Conservation (phyloP, 2,888 invertebrate species). For the Balanococcus diminutus region DNA sequence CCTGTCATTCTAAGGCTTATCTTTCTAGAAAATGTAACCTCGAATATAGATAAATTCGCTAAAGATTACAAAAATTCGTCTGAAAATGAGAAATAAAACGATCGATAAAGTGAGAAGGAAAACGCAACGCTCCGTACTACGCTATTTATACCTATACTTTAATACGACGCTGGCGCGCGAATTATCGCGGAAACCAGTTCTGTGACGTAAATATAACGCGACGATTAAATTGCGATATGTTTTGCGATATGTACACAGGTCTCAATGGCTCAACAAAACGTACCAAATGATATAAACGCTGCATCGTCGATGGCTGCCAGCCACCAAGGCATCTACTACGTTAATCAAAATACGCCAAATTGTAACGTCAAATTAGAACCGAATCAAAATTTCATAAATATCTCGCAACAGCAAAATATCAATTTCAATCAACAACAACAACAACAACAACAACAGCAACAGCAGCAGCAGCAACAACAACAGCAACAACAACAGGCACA, state of each 20-base stretch:
- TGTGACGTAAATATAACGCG: not conserved
- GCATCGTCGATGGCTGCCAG: conserved; percentile 82
- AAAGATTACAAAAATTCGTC: no score
- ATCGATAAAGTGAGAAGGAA: not conserved
- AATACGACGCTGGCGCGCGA: not conserved
- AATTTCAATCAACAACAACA: conserved; percentile 82
- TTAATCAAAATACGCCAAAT: conserved; percentile 21
- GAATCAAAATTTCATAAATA: conserved; percentile 60
- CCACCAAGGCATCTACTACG: conserved; percentile 79
- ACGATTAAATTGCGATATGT: conserved; percentile 7
- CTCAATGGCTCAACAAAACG: conserved; percentile 70
- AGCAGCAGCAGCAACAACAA: conserved; percentile 70
- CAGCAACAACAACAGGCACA: conserved; percentile 63
- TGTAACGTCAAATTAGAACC: conserved; percentile 9
- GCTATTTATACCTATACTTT: not conserved
- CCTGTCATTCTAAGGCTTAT: no score
- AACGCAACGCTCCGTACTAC: no score
- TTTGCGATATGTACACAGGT: conserved; percentile 67
- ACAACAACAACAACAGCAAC: conserved; percentile 62
- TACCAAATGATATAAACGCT: conserved; percentile 70
- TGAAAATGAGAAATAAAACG: not conserved
- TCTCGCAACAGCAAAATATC: conserved; percentile 84
- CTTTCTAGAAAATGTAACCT: no score
- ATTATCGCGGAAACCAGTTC: not conserved
- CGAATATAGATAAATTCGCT: no score